These are phyloP conservation scores for Onychomys torridus DNA, from an alignment of 2,797 vertebrate genomes.

Conservation along the genomic window DNA sequence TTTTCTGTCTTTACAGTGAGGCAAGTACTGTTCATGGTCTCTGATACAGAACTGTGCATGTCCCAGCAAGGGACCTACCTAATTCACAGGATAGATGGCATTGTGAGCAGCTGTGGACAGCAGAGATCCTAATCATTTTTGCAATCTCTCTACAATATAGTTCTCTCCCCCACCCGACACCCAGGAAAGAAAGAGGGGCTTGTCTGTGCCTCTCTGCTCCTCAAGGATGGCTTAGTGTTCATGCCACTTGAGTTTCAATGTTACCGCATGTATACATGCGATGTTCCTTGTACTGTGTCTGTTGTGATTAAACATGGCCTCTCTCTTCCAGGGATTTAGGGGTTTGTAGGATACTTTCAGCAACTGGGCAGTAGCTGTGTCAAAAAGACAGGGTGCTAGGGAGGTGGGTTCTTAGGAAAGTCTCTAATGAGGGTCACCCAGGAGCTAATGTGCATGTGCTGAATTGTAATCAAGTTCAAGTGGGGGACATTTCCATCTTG, in stretches of 20 bases:
- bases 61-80: not conserved
- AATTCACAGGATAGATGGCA: accelerated
- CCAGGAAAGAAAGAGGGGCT: not conserved
- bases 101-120: accelerated
- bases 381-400: not conserved
- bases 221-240: not conserved
- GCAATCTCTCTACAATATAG: not conserved
- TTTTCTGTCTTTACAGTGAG: not conserved
- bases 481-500: conserved; percentile 4
- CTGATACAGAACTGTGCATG: accelerated
- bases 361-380: not conserved
- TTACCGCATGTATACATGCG: not conserved
- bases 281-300: not conserved
- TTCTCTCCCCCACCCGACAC: accelerated
- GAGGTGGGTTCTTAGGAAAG: not conserved
- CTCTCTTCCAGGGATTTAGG: not conserved
- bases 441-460: not conserved
- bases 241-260: not conserved
- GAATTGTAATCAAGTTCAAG: not conserved
- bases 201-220: not conserved
- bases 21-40: not conserved
- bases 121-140: not conserved
- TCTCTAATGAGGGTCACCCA: not conserved
- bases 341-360: not conserved
- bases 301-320: not conserved